Base-by-base conservation (phyloP, 1,140 invertebrate species). In the Drosophila repleta region DNA sequence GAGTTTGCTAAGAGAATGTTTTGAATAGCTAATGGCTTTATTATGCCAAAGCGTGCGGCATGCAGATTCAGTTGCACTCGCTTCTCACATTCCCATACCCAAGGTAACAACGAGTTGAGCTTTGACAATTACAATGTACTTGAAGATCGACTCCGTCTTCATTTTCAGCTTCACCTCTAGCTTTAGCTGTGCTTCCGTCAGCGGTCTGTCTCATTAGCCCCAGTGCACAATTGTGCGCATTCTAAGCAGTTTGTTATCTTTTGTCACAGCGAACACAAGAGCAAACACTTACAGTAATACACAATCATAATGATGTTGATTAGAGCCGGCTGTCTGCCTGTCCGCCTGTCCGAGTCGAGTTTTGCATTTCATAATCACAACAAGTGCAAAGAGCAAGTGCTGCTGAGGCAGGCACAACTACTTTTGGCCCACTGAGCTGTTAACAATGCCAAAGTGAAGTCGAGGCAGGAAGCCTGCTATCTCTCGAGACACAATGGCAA, bases 21-120 rank as follows among this genome's bases (percentile, higher is more conserved):
- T 80, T 65, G 82, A 85, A 84, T 84, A 74, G 53, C 48, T 87
- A 74, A 84, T 84, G 81, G 69, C 73, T 85, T 87, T 67, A 84
- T 84, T 85, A 85, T 81, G 80, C 68, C 56, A 67, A 64, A 80
- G 75, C 79, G 80, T 83, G 73, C 72, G 55, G 60, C 71, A 52
- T 62, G 70, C 64, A 83, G 76, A 71, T 75, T 39, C 53, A 26
- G 15, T 32, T 61, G 21, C 49, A 48, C 6, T 48, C 24, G 45
- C 45, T 10, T 52, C 45, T 43, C 17, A 13, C 17, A 17, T 69
- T 72, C 80, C 80, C 26, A n/a, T 79, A n/a, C 73, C 76, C 68
- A 84, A 69, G 79, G 80, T 43, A 55, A 43, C 51, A 55, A 17
- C 68, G 46, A 58, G 26, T 48, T 32, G 15, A 57, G 53, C 51